Evolutionary conservation across 2,888 invertebrate species (phyloP).

Genomic region (Prostheceraeus crozeri): DNA sequence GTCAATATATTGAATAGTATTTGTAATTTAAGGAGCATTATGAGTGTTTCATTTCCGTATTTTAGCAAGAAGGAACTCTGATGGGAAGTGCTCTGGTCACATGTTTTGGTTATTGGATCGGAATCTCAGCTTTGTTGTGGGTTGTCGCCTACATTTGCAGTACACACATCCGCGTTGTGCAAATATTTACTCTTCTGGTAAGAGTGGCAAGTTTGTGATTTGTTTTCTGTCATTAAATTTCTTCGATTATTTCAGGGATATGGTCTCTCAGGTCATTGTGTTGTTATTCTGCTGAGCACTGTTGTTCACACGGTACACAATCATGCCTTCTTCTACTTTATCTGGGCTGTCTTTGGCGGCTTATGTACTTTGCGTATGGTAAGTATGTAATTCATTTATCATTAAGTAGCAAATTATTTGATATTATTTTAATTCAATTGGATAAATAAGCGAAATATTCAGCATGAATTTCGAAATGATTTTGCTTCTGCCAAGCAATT

Average conservation of each 20-base stretch:
- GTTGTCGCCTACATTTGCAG: constrained; percentile 56
- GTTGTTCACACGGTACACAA: constrained; percentile 57
- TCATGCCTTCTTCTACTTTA: constrained; percentile 57
- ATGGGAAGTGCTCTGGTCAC: constrained; percentile 59
- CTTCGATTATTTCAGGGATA: constrained; percentile 55
- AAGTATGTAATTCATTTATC: constrained; percentile 39
- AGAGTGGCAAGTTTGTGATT: too few relatives aligned
- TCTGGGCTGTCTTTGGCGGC: constrained; percentile 57
- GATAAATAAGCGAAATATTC: too few relatives aligned
- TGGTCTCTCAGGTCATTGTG: constrained; percentile 58
- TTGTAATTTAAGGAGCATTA: too few relatives aligned
- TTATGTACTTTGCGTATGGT: constrained; percentile 58
- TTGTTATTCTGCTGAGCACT: constrained; percentile 57
- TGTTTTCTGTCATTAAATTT: neutral
- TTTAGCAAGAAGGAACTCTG: constrained; percentile 59
- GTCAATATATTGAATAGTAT: too few relatives aligned
- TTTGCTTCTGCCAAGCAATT: too few relatives aligned
- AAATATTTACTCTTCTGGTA: constrained; percentile 57
- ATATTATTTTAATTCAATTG: too few relatives aligned
- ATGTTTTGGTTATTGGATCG: constrained; percentile 60
- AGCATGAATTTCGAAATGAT: too few relatives aligned
- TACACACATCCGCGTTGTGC: constrained; percentile 54
- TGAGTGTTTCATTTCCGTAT: too few relatives aligned
- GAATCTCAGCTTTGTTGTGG: constrained; percentile 55
- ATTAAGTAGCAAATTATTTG: too few relatives aligned